Conservation (phyloP, 2,113 vertebrate species). For the Tretioscincus oriximinensis region DNA sequence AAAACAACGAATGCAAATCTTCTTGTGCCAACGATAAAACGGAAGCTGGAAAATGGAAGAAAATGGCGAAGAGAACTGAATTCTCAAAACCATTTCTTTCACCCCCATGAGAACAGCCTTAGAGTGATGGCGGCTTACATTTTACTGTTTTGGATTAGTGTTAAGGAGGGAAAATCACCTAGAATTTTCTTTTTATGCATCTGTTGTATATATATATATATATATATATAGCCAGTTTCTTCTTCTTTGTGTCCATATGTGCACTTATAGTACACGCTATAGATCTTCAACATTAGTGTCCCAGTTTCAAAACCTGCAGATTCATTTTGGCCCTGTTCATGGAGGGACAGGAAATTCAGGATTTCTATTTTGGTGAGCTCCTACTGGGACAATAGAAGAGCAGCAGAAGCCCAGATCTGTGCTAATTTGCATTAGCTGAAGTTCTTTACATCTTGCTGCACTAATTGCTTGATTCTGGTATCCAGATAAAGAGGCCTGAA, state of each 20-base stretch:
- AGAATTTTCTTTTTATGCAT: neutral
- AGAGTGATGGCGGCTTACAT: no score
- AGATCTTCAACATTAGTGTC: neutral
- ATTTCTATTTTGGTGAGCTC: constrained; percentile 21
- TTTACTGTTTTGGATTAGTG: neutral
- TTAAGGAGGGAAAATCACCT: neutral
- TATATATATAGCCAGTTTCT: no score
- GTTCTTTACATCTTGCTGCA: neutral
- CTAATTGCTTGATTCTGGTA: constrained; percentile 15
- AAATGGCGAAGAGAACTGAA: no score
- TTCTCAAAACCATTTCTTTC: no score
- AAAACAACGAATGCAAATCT: neutral
- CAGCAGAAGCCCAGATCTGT: constrained; percentile 8
- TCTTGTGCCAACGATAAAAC: no score
- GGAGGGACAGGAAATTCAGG: neutral
- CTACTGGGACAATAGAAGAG: neutral
- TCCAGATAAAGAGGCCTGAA: constrained; percentile 15
- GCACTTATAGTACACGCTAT: neutral
- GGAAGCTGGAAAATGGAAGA: no score
- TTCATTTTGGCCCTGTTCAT: neutral
- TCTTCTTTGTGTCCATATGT: neutral
- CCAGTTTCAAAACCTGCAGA: constrained; percentile 2
- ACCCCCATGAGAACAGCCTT: no score
- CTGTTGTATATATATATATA: neutral
- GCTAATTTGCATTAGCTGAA: constrained; percentile 15